Base-by-base conservation (phyloP, 2,797 vertebrate genomes). In the Chromobotia macracanthus region DNA sequence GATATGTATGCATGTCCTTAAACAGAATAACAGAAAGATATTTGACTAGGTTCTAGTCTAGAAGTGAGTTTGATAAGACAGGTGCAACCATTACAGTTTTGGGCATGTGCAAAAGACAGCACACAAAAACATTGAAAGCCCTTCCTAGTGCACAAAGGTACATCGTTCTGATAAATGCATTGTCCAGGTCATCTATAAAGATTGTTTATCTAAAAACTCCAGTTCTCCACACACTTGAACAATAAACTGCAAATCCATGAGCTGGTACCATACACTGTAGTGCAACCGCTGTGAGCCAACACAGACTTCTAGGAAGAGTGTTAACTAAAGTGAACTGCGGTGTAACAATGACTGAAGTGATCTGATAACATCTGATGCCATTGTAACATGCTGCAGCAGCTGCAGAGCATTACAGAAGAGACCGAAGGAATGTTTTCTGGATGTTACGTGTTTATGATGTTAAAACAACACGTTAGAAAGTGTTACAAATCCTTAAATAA, bases 121-220 rank as follows among this genome's bases (percentile, higher is more conserved):
- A 11, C 12, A 1, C 46, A 6, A 21, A 1, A 13, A 11, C 21
- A 58, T n/a, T 7, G 15, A 4, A 75, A 75, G 19, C 16, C 65
- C 41, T 35, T 31, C 66, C 25, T 51, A 64, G 68, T 60, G 51
- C 50, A 70, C 53, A 23, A 25, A 8, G 41, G 12, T 7, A 70
- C 41, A 46, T 25, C 63, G 25, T 51, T 50, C 21, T 55, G 55
- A 10, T 16, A 7, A 6, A n/a, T 25, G 18, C 23, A 38, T 48
- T 61, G 13, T n/a, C 67, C 72, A 72, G 66, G 71, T 79, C 51
- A 77, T 56, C 72, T 67, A 38, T n/a, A n/a, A n/a, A n/a, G n/a
- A n/a, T n/a, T n/a, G n/a, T n/a, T n/a, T n/a, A n/a, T n/a, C n/a
- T n/a, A n/a, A n/a, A n/a, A n/a, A n/a, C n/a, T n/a, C n/a, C n/a